Evolutionary conservation across 2,113 vertebrate genomes (phyloP).

Genomic region (Apodemus sylvaticus): DNA sequence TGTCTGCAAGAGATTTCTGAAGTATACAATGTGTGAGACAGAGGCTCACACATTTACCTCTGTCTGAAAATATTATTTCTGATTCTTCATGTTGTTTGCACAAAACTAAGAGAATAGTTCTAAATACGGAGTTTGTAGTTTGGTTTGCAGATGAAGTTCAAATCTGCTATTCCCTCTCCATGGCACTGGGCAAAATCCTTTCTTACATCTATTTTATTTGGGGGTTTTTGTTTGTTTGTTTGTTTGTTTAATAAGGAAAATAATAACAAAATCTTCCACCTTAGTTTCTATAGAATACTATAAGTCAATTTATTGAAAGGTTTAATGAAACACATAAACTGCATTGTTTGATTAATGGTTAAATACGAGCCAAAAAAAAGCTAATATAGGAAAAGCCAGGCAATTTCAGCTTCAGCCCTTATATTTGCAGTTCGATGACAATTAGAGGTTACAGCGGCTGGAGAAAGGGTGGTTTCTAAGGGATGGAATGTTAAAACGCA

Average conservation of each 20-base stretch:
- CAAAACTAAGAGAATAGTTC: not conserved
- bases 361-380: not conserved
- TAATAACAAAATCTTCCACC: not conserved
- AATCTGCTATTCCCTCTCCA: not conserved
- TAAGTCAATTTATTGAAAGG: not conserved
- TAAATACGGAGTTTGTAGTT: not conserved
- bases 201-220: not conserved
- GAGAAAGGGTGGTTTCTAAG: not conserved
- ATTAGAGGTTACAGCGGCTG: not conserved
- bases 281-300: slow-evolving; percentile 10
- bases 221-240: not conserved
- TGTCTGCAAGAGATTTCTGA: not conserved
- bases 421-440: not conserved
- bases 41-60: not conserved
- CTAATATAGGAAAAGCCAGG: not conserved
- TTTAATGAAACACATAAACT: not conserved
- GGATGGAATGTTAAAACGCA: not conserved
- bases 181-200: not conserved
- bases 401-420: not conserved
- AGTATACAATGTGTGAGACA: not conserved
- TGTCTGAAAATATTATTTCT: not conserved
- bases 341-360: not conserved
- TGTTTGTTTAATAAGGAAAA: not conserved
- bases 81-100: not conserved
- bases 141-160: not conserved